phyloP scores from a whole-genome alignment of 2,113 vertebrate genomes.

The Casuarius casuarius region DNA sequence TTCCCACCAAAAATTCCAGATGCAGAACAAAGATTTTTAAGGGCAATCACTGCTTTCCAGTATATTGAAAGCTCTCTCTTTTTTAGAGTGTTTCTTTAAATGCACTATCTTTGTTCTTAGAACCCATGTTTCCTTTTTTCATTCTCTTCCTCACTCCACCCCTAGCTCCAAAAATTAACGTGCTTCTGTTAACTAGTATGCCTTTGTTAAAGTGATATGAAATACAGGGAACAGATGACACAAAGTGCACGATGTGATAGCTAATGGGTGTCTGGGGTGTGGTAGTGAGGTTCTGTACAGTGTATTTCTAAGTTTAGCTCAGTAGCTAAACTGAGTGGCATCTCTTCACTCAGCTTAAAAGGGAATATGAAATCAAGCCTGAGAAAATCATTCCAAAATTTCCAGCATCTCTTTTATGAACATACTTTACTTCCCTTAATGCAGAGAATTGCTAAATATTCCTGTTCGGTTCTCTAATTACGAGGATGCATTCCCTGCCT shows the following conservation, averaged over 20 bases:
- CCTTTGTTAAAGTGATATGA: not conserved
- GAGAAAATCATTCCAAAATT: not conserved
- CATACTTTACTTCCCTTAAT: not conserved
- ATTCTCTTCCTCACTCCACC: conserved; percentile 33
- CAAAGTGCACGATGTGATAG: not conserved
- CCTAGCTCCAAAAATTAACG: not conserved
- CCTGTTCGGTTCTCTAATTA: not conserved
- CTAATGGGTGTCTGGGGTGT: not conserved
- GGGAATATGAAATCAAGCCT: not conserved
- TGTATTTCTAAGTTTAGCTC: not conserved
- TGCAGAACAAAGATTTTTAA: not conserved
- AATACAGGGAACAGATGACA: not conserved
- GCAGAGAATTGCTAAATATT: not conserved
- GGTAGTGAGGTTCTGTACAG: not conserved
- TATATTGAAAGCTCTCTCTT: not conserved
- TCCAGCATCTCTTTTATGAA: not conserved
- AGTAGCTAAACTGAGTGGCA: not conserved
- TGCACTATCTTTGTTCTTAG: not conserved
- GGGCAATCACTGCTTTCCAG: not conserved
- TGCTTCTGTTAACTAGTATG: not conserved
- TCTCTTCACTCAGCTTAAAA: not conserved
- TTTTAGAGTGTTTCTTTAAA: not conserved
- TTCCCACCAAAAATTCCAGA: not conserved
- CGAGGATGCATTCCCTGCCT: not conserved
- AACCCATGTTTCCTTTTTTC: conserved; percentile 40